These are phyloP conservation scores for Bufotes viridis DNA, from an alignment of 2,797 vertebrate genomes.

Conservation along the genomic window DNA sequence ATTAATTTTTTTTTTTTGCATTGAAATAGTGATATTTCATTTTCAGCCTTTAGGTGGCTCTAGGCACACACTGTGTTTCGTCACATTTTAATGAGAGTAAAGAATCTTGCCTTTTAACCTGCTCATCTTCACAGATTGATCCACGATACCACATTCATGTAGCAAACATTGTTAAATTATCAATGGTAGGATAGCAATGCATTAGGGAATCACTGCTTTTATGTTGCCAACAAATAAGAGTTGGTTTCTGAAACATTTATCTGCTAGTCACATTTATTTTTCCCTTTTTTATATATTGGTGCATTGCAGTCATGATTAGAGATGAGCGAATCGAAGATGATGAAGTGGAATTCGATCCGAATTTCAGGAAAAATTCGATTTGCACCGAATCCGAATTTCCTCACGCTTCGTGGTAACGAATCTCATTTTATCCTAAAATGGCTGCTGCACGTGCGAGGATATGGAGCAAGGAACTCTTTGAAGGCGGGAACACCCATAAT, in stretches of 20 bases:
- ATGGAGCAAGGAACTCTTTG: no score
- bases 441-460: no score
- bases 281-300: neutral
- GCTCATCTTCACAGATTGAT: constrained; percentile 4
- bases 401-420: no score
- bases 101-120: constrained; percentile 25
- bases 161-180: constrained; percentile 24
- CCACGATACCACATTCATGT: neutral
- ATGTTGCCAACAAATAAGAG: neutral
- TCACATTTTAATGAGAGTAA: constrained; percentile 18
- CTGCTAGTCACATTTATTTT: neutral
- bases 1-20: neutral
- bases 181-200: constrained; percentile 20
- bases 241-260: neutral
- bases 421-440: no score
- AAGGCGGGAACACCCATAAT: no score
- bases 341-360: no score
- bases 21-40: neutral
- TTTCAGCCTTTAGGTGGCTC: constrained; percentile 32
- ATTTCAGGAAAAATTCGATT: no score
- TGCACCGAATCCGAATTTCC: no score
- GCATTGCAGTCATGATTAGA: neutral
- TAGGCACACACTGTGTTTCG: neutral
- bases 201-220: neutral
- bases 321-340: no score